A percentile compares a stretch with the other conserved stretches of the same genome.
phyloP scores from a whole-genome alignment of 2,888 invertebrate genomes.

The Brachycybe producta region DNA sequence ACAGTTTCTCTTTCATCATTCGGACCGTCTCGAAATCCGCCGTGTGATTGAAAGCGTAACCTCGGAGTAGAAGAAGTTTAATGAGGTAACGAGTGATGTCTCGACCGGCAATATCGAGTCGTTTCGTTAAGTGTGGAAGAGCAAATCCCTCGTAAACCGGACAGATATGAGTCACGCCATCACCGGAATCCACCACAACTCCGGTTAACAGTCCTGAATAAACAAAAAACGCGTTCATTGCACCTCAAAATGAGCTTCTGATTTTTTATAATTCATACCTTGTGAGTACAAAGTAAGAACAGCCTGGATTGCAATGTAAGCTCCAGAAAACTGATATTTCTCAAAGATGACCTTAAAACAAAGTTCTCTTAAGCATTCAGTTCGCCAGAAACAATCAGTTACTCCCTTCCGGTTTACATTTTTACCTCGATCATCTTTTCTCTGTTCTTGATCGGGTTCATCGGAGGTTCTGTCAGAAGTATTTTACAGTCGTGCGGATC shows the following conservation, averaged over 20 bases:
- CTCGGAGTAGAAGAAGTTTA: constrained; percentile 82
- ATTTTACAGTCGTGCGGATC: constrained; percentile 78
- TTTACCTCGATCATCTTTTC: constrained; percentile 93
- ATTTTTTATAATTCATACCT: constrained; percentile 35
- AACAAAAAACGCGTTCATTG: not conserved
- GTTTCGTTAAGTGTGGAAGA: constrained; percentile 81
- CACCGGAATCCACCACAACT: constrained; percentile 97
- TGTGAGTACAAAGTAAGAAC: constrained; percentile 92
- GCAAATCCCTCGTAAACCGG: constrained; percentile 97
- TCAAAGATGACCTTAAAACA: constrained; percentile 75
- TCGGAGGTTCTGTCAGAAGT: constrained; percentile 92
- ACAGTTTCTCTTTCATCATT: constrained; percentile 98
- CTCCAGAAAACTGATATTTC: constrained; percentile 84
- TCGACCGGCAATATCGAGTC: constrained; percentile 93
- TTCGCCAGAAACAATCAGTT: not conserved
- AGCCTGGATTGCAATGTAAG: constrained; percentile 92
- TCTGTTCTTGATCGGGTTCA: constrained; percentile 94
- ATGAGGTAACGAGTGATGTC: constrained; percentile 97
- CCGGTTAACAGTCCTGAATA: constrained; percentile 70
- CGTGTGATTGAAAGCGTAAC: constrained; percentile 98
- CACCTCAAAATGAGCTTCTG: not conserved
- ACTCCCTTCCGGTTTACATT: too few relatives aligned
- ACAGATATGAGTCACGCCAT: constrained; percentile 98
- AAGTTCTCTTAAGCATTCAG: not conserved
- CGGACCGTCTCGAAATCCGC: constrained; percentile 99